Evolutionary conservation across 2,888 invertebrate species (phyloP).

Genomic region (Drosophila pseudotalamancana): DNA sequence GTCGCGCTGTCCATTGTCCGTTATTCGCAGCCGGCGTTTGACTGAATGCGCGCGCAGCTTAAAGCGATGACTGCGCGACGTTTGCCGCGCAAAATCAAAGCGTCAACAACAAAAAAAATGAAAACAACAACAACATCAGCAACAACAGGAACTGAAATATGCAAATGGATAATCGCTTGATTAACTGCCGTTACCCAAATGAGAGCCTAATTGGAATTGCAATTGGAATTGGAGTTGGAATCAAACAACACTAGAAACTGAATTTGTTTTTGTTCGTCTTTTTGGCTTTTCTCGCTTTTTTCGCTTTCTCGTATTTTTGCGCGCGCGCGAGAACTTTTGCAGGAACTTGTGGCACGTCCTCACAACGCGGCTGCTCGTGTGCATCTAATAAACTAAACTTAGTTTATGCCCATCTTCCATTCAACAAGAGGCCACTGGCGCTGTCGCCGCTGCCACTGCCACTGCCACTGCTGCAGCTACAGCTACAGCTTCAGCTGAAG

Average conservation of each 20-base stretch:
- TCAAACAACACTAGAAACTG: conserved; percentile 1
- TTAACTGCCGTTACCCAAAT: conserved; percentile 15
- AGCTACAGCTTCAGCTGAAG: not conserved
- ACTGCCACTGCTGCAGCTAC: conserved; percentile 9
- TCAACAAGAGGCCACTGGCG: conserved; percentile 55
- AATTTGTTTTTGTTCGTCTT: conserved; percentile 1
- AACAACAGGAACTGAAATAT: conserved; percentile 11
- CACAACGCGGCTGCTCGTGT: conserved; percentile 84
- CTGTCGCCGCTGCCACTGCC: conserved; percentile 26
- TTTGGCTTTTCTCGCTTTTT: not conserved
- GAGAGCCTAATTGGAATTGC: conserved; percentile 1
- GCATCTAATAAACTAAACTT: conserved; percentile 84
- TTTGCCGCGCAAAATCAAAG: conserved; percentile 48
- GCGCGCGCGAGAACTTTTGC: conserved; percentile 29
- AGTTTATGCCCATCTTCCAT: conserved; percentile 80
- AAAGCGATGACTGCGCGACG: conserved; percentile 31
- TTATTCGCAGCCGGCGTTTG: conserved; percentile 43
- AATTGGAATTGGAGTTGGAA: conserved; percentile 10
- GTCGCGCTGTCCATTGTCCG: conserved; percentile 37
- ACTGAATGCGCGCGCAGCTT: conserved; percentile 60
- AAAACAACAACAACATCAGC: conserved; percentile 13
- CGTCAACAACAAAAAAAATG: conserved; percentile 7
- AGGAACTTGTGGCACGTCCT: conserved; percentile 81
- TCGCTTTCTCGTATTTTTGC: conserved; percentile 8
- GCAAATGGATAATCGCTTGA: not conserved